These are phyloP conservation scores for Vulpes vulpes DNA, from an alignment of 2,113 vertebrate genomes.

Conservation along the genomic window DNA sequence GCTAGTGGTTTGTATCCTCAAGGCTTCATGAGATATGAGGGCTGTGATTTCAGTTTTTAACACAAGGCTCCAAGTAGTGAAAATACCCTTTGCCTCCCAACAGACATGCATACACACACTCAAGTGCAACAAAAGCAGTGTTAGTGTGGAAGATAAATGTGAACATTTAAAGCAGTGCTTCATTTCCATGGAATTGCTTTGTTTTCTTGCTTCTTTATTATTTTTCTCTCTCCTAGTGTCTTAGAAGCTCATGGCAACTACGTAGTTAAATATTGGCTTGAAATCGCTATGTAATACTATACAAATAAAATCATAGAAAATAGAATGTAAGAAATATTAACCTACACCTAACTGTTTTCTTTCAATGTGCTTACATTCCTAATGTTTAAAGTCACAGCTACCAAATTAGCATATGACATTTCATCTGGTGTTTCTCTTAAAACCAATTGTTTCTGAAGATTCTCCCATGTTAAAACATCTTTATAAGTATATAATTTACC, in stretches of 20 bases:
- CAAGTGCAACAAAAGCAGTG: neutral
- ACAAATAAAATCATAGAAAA: constrained; percentile 23
- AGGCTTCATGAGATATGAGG: neutral
- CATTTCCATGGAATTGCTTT: neutral
- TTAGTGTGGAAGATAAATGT: neutral
- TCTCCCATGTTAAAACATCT: neutral
- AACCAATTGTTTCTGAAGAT: constrained; percentile 14
- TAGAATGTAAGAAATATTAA: constrained; percentile 45
- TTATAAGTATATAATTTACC: neutral
- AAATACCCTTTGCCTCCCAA: neutral
- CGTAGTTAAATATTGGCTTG: constrained; percentile 51
- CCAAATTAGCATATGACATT: constrained; percentile 9
- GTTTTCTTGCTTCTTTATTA: neutral
- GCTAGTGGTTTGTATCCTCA: neutral
- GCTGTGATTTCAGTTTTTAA: constrained; percentile 17
- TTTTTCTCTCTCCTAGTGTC: neutral
- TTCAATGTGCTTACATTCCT: neutral
- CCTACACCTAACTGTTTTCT: neutral
- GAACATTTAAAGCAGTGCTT: constrained; percentile 4
- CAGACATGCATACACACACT: neutral
- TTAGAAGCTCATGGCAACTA: neutral
- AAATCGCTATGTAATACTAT: neutral
- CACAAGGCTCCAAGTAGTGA: neutral
- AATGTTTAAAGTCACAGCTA: neutral
- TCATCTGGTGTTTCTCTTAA: constrained; percentile 33